Conservation (phyloP, 2,888 invertebrate genomes). For the Andrena bucephala region DNA sequence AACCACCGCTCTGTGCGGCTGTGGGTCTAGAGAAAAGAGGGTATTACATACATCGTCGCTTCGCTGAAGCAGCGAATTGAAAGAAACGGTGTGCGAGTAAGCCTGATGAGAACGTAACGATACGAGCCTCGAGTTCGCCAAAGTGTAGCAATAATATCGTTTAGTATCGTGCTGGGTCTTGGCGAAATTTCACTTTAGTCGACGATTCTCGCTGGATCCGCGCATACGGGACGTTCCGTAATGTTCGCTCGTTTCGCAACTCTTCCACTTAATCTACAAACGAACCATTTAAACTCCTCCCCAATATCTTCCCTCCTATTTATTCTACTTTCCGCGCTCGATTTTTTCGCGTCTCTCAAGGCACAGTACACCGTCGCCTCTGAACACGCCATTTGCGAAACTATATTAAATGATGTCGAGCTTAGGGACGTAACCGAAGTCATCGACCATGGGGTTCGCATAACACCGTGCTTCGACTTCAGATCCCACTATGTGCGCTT, state of each 20-base stretch:
- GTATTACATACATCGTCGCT: constrained; percentile 3
- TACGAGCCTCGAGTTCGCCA: constrained; percentile 61
- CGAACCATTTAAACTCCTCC: constrained; percentile 53
- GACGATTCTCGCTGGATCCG: constrained; percentile 57
- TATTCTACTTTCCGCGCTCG: not conserved
- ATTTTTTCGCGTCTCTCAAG: not conserved
- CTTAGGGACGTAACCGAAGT: too few relatives aligned
- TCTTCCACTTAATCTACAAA: constrained; percentile 61
- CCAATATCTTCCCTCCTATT: constrained; percentile 22
- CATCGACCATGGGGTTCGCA: too few relatives aligned
- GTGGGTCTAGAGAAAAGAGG: too few relatives aligned
- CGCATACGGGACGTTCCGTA: constrained; percentile 53
- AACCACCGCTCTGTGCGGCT: too few relatives aligned
- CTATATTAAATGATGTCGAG: too few relatives aligned
- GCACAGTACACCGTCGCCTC: constrained; percentile 10
- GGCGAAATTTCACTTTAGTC: constrained; percentile 69
- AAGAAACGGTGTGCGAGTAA: constrained; percentile 30
- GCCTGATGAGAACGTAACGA: constrained; percentile 54
- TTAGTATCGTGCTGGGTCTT: constrained; percentile 47
- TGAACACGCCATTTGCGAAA: constrained; percentile 13
- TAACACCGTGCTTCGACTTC: too few relatives aligned
- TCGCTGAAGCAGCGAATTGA: not conserved
- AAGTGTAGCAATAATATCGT: constrained; percentile 70
- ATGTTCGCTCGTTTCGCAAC: constrained; percentile 66
- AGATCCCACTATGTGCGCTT: too few relatives aligned